Evolutionary conservation across 2,797 vertebrate species (phyloP).

Genomic region (Meriones psammophilus): DNA sequence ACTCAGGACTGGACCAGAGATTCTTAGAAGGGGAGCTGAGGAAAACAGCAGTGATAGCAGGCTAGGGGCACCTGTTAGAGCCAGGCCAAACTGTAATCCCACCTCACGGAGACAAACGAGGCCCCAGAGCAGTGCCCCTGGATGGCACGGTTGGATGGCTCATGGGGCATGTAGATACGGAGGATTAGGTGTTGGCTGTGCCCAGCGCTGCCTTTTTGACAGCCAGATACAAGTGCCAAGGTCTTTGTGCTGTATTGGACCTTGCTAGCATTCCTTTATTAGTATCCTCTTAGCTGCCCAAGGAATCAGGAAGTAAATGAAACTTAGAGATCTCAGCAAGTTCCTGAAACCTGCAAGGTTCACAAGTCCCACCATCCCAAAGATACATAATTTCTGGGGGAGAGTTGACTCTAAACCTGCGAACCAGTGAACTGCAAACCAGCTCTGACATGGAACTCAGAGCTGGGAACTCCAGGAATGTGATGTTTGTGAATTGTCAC

Average conservation of each 20-base stretch:
- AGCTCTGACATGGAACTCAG: background rate
- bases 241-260: background rate
- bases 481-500: background rate
- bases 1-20: background rate
- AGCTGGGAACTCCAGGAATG: background rate
- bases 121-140: background rate
- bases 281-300: background rate
- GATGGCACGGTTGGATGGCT: no score
- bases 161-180: background rate
- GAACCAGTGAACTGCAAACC: background rate
- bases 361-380: background rate
- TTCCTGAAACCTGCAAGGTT: background rate
- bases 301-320: background rate
- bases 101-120: background rate
- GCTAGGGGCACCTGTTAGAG: background rate
- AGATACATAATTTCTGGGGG: background rate
- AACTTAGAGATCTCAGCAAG: background rate
- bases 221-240: background rate
- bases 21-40: background rate
- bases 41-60: background rate
- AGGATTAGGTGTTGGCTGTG: background rate
- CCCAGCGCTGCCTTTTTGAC: background rate
- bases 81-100: background rate
- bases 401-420: no score
- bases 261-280: background rate